Conservation (phyloP, 2,797 vertebrate genomes). For the Steatocranus sp. region DNA sequence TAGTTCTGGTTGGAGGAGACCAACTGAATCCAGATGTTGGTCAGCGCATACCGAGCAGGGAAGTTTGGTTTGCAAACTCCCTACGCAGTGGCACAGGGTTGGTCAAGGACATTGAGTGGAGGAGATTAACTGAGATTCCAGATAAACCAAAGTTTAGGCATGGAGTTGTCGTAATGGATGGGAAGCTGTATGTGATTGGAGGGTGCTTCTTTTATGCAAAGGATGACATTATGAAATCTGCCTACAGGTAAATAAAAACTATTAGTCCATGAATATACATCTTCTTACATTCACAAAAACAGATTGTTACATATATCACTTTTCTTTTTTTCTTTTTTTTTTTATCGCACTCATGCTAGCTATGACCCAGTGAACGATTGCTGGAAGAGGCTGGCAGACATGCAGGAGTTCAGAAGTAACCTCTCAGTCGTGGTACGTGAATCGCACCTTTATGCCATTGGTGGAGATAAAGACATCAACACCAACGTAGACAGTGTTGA, state of each 20-base stretch:
- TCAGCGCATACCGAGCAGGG: conserved; percentile 71
- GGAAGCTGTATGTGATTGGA: conserved; percentile 80
- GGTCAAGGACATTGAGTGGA: conserved; percentile 82
- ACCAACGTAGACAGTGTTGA: conserved; percentile 74
- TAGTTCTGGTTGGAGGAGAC: conserved; percentile 87
- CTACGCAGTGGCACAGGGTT: conserved; percentile 78
- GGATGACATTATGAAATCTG: conserved; percentile 81
- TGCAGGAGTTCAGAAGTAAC: conserved; percentile 76
- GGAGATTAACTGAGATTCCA: conserved; percentile 76
- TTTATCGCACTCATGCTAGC: conserved; percentile 17
- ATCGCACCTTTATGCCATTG: conserved; percentile 66
- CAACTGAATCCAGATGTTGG: conserved; percentile 69
- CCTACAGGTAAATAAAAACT: conserved; percentile 77
- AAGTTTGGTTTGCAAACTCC: conserved; percentile 85
- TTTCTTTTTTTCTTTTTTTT: neutral
- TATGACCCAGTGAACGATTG: conserved; percentile 60
- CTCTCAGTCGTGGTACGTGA: conserved; percentile 59
- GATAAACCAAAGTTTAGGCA: conserved; percentile 80
- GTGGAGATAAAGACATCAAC: conserved; percentile 74
- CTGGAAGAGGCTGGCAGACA: conserved; percentile 72
- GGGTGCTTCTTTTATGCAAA: conserved; percentile 86
- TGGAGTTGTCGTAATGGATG: conserved; percentile 67
- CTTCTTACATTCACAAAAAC: neutral
- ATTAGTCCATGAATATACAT: neutral
- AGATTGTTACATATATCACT: neutral